Base-by-base conservation (phyloP, 2,113 vertebrate genomes). In the Argyrosomus japonicus region DNA sequence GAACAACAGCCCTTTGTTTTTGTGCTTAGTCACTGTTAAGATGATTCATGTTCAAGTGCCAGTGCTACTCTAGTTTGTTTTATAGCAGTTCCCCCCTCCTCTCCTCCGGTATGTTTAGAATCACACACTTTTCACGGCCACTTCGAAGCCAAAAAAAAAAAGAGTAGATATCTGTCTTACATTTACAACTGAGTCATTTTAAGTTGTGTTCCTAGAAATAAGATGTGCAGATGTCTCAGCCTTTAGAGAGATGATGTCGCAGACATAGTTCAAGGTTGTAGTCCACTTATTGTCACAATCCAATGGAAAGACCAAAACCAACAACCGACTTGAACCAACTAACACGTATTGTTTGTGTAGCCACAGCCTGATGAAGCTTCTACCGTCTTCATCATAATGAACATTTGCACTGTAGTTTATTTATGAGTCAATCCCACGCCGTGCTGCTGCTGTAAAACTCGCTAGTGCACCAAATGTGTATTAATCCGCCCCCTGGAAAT, bases 1-100 rank as follows among this genome's bases (percentile, higher is more conserved):
- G 32, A 81, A 71, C 75, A 77, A 48, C 82, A 82, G 62, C 83
- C 74, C 64, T 75, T 87, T 83, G 77, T 91, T 88, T 36, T 87
- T 88, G 89, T 90, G 82, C 81, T 88, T 87, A 90, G 77, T 91
- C 91, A 91, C 88, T 76, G 76, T 88, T 86, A 86, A 93, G 84
- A 91, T 78, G 29, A 89, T 91, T 53, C 21, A 82, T 85, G 89
- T 93, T 72, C 53, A 88, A 88, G 87, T 93, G 82, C 88, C 89
- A 87, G 89, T 89, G 86, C 85, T 81, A 76, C 83, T 86, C 54
- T 91, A 87, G 86, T 69, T 75, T 69, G 76, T 90, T 89, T 90
- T 84, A 60, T 83, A 89, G 87, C 80, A 23, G 62, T 77, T 73
- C n/a, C 53, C 72, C 68, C 25, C 53, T 69, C 68, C 40, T 56